Conservation (phyloP, 2,888 invertebrate genomes). For the Sthenelais limicola region DNA sequence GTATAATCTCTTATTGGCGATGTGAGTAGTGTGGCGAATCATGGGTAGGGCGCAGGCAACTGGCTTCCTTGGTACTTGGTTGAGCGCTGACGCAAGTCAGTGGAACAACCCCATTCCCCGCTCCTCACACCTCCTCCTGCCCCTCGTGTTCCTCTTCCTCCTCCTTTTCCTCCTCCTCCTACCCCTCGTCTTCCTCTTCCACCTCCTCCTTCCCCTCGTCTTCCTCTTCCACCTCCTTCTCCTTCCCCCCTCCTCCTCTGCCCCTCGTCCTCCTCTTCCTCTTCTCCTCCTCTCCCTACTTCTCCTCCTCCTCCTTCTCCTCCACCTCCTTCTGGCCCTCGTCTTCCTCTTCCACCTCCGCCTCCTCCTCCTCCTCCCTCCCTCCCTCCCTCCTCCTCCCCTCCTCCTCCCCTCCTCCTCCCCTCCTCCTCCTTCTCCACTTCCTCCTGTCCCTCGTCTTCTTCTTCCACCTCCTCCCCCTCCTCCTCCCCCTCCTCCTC, state of each 20-base stretch:
- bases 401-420: not conserved
- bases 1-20: no score
- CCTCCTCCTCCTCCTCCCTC: not conserved
- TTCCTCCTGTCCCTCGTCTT: not conserved
- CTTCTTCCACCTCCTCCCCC: not conserved
- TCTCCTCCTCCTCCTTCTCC: not conserved
- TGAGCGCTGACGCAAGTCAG: no score
- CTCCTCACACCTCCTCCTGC: no score
- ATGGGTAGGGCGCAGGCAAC: no score
- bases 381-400: not conserved
- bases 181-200: no score
- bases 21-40: no score
- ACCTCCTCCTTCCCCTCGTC: not conserved
- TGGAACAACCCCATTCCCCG: no score
- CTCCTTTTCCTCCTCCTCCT: no score
- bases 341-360: not conserved
- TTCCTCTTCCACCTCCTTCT: not conserved
- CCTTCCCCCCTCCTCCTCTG: not conserved
- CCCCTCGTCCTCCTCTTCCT: not conserved
- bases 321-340: not conserved
- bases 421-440: not conserved
- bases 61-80: no score
- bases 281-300: no score
- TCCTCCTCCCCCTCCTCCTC: conserved; percentile 10
- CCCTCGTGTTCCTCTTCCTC: no score